These are phyloP conservation scores for Halictus rubicundus DNA, from an alignment of 1,140 invertebrate species.

Conservation along the genomic window DNA sequence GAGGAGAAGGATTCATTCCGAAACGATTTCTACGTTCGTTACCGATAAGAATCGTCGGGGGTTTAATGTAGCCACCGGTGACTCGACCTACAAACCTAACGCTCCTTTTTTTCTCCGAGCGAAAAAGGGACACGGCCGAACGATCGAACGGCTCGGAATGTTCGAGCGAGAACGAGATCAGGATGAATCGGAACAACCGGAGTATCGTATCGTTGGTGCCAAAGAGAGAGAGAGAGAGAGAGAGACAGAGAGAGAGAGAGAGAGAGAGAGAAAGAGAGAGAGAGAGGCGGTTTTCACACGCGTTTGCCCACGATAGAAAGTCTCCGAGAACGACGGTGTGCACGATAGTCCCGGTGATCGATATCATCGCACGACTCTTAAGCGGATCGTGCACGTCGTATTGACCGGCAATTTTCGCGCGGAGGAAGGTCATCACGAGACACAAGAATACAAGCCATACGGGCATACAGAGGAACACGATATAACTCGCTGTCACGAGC, in stretches of 20 bases:
- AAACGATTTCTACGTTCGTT: too few relatives aligned
- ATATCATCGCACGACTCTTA: constrained; percentile 59
- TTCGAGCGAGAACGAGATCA: background rate
- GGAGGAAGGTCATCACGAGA: constrained; percentile 63
- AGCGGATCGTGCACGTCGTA: constrained; percentile 63
- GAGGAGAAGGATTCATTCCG: too few relatives aligned
- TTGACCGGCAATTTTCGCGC: constrained; percentile 66
- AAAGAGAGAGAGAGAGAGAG: too few relatives aligned
- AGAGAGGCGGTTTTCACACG: background rate
- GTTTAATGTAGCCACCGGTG: too few relatives aligned
- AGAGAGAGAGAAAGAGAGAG: too few relatives aligned
- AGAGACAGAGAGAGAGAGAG: too few relatives aligned
- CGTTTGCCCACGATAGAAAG: constrained; percentile 39
- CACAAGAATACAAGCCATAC: constrained; percentile 26
- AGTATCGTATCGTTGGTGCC: background rate
- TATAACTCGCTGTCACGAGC: constrained; percentile 22
- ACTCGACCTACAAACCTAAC: background rate
- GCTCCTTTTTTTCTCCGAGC: too few relatives aligned
- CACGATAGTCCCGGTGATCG: constrained; percentile 58
- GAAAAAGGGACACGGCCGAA: too few relatives aligned
- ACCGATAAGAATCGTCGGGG: too few relatives aligned
- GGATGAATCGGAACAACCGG: background rate
- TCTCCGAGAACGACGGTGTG: constrained; percentile 42
- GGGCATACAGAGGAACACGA: constrained; percentile 12
- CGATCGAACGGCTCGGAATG: too few relatives aligned